These are phyloP conservation scores for Naso thynnoides DNA, from an alignment of 2,797 vertebrate species.

Conservation along the genomic window DNA sequence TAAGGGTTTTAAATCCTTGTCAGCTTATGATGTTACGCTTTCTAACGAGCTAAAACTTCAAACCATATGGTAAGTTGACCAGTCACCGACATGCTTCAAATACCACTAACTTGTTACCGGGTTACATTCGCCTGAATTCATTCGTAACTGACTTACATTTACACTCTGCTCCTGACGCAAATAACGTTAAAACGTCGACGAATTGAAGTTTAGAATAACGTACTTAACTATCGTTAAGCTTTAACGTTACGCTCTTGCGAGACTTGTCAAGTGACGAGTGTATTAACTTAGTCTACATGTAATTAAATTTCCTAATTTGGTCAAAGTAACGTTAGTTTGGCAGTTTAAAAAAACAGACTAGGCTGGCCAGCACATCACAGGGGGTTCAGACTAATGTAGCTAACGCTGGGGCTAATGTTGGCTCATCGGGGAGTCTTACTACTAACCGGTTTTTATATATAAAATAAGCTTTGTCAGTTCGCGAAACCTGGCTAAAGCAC, in stretches of 20 bases:
- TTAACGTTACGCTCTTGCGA: background rate
- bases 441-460: slow-evolving; percentile 39
- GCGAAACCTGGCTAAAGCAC: slow-evolving; percentile 15
- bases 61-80: slow-evolving; percentile 49
- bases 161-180: background rate
- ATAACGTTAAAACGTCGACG: too few species aligned
- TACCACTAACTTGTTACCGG: slow-evolving; percentile 17
- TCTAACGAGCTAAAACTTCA: slow-evolving; percentile 17
- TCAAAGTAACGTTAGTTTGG: slow-evolving; percentile 45
- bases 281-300: slow-evolving; percentile 11
- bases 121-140: slow-evolving; percentile 21
- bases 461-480: slow-evolving; percentile 66
- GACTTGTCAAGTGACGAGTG: background rate
- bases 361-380: slow-evolving; percentile 37
- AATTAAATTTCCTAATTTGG: slow-evolving; percentile 46
- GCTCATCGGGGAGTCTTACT: slow-evolving; percentile 54
- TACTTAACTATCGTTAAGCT: too few species aligned
- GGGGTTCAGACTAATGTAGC: slow-evolving; percentile 17
- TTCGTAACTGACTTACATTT: background rate
- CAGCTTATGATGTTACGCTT: slow-evolving; percentile 28
- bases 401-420: slow-evolving; percentile 60
- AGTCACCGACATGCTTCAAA: slow-evolving; percentile 3
- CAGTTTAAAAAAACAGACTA: slow-evolving; percentile 31
- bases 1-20: slow-evolving; percentile 6
- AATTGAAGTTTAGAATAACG: slow-evolving; percentile 15